phyloP scores from a whole-genome alignment of 2,888 invertebrate genomes.

The Archips crataeganus region DNA sequence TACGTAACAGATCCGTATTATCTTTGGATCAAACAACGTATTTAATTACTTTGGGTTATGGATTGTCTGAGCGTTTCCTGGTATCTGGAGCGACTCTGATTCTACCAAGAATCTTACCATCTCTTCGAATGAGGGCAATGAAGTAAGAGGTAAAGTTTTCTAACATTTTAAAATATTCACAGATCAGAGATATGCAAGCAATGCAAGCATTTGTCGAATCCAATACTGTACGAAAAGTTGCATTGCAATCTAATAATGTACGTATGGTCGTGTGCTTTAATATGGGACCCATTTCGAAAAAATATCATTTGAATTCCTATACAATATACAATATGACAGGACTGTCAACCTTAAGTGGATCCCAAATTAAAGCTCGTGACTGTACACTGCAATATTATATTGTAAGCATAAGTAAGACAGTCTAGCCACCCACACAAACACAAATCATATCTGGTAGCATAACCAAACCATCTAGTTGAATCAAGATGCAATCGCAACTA shows the following conservation, averaged over 20 bases:
- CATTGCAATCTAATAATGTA: too few relatives aligned
- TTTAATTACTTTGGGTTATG: slow-evolving; percentile 36
- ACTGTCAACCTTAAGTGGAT: too few relatives aligned
- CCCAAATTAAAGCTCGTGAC: too few relatives aligned
- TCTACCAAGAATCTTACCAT: neutral
- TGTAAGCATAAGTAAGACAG: neutral
- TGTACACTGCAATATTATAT: too few relatives aligned
- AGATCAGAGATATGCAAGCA: too few relatives aligned
- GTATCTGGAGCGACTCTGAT: neutral
- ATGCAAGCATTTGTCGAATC: too few relatives aligned
- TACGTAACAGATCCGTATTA: slow-evolving; percentile 31
- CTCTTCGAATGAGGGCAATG: neutral
- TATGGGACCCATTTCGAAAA: too few relatives aligned
- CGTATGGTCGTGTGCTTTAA: too few relatives aligned
- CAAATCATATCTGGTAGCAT: neutral
- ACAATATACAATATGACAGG: too few relatives aligned
- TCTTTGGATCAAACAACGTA: slow-evolving; percentile 33
- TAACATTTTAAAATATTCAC: neutral
- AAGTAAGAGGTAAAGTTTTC: neutral
- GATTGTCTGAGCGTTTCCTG: slow-evolving; percentile 23
- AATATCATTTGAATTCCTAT: too few relatives aligned
- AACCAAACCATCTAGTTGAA: neutral
- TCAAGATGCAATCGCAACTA: neutral
- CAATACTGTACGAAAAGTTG: too few relatives aligned
- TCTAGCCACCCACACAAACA: neutral